Evolutionary conservation across 64 coral and sea anemone genomes (phyloP).

Genomic region (Dendronephthya gigantea): DNA sequence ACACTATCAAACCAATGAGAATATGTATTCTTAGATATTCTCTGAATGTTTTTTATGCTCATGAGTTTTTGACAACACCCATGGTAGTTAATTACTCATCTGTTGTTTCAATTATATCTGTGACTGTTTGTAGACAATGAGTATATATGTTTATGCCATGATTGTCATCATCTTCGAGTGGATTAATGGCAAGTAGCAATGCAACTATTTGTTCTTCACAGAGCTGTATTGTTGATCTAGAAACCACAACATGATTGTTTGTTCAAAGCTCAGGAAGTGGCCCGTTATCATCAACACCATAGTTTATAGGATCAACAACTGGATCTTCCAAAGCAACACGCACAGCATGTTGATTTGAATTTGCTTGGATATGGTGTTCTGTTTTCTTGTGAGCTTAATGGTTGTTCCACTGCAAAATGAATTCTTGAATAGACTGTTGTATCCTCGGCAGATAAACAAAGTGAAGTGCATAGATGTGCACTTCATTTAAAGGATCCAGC

Average conservation of each 20-base stretch:
- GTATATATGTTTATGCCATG: constrained; percentile 40
- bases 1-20: neutral
- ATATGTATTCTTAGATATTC: no score
- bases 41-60: no score
- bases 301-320: neutral
- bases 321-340: constrained; percentile 28
- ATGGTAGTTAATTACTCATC: neutral
- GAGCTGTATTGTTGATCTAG: constrained; percentile 24
- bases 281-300: constrained; percentile 51
- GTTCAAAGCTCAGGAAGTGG: constrained; percentile 49
- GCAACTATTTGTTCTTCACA: constrained; percentile 19
- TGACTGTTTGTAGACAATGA: neutral
- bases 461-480: constrained; percentile 45
- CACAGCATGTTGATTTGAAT: constrained; percentile 11
- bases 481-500: constrained; percentile 36
- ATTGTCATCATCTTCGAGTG: constrained; percentile 33
- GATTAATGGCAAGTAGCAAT: constrained; percentile 22
- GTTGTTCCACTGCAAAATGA: constrained; percentile 58
- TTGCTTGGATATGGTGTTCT: constrained; percentile 34
- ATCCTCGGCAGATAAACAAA: constrained; percentile 45
- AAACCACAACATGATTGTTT: constrained; percentile 42
- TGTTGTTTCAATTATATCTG: neutral
- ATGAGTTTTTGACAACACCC: no score
- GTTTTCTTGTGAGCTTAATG: constrained; percentile 22
- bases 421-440: constrained; percentile 33